phyloP scores from a whole-genome alignment of 2,888 invertebrate genomes.

The Linnaemya vulpina region DNA sequence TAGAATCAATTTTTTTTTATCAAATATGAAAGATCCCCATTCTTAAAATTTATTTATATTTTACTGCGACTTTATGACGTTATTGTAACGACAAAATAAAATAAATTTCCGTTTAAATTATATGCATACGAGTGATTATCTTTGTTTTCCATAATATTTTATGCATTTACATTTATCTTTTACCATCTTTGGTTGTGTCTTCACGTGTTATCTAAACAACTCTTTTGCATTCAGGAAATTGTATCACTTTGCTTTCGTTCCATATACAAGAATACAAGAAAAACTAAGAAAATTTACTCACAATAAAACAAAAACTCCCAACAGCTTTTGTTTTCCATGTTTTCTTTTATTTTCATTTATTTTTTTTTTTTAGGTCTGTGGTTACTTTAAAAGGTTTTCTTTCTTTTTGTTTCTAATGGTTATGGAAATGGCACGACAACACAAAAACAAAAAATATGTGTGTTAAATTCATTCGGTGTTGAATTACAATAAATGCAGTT shows the following conservation, averaged over 20 bases:
- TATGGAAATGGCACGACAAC: slow-evolving; percentile 47
- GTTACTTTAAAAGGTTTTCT: slow-evolving; percentile 39
- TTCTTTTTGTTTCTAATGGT: slow-evolving; percentile 21
- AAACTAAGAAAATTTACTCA: slow-evolving; percentile 34
- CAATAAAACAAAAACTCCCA: slow-evolving; percentile 36
- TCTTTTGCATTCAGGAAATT: slow-evolving; percentile 63
- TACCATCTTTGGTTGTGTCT: neutral
- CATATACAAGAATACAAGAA: slow-evolving; percentile 19
- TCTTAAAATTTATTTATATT: neutral
- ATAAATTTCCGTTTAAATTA: neutral
- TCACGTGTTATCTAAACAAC: slow-evolving; percentile 47
- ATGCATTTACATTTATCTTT: slow-evolving; percentile 46
- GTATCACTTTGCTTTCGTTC: slow-evolving; percentile 26
- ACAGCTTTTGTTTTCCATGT: slow-evolving; percentile 52
- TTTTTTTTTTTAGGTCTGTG: slow-evolving; percentile 36
- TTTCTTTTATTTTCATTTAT: too few relatives aligned
- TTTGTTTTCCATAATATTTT: slow-evolving; percentile 19
- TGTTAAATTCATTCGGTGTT: slow-evolving; percentile 31
- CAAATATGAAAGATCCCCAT: too few relatives aligned
- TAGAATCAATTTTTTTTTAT: too few relatives aligned
- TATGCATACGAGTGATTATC: neutral
- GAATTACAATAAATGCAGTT: slow-evolving; percentile 37
- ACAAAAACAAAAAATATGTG: slow-evolving; percentile 31
- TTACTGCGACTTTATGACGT: neutral
- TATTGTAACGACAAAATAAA: neutral